A percentile compares a stretch with the other conserved stretches of the same genome.
Evolutionary conservation across 2,888 invertebrate genomes (phyloP).

Genomic region (Euzetes globulus): DNA sequence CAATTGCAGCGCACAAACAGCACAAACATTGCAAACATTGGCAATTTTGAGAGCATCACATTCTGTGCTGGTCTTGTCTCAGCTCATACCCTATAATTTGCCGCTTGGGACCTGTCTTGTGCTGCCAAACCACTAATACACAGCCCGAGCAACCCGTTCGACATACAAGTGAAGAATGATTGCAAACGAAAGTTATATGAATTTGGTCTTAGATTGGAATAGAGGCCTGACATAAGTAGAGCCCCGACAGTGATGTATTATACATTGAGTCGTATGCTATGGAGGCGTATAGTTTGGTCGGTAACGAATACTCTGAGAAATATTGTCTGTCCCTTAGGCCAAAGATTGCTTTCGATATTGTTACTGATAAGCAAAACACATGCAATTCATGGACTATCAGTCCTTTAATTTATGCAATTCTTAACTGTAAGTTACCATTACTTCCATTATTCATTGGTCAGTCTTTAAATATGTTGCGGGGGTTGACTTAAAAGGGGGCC

Average conservation of each 20-base stretch:
- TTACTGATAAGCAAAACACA: conserved; percentile 8
- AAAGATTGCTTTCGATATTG: not conserved
- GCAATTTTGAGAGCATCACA: not conserved
- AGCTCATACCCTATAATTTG: conserved; percentile 21
- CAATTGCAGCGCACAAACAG: conserved; percentile 12
- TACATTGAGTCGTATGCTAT: not conserved
- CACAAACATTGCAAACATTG: conserved; percentile 15
- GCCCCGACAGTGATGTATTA: conserved; percentile 6
- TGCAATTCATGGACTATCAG: conserved; percentile 3
- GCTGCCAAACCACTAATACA: not conserved
- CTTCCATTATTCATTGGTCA: not conserved
- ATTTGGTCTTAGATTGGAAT: conserved; percentile 14
- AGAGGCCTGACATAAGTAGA: not conserved
- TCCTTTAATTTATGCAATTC: conserved; percentile 4
- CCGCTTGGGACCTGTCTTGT: conserved; percentile 19
- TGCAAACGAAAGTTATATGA: conserved; percentile 14
- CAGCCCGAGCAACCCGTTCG: not conserved
- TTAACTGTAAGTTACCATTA: conserved; percentile 4
- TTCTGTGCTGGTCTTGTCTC: conserved; percentile 8
- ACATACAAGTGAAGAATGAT: not conserved
- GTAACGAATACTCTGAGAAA: not conserved
- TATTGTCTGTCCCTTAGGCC: conserved; percentile 5
- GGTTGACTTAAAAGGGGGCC: not conserved
- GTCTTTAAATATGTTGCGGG: not conserved
- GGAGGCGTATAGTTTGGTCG: conserved; percentile 12